Percentiles rank a stretch among this genome's conserved stretches.
These are phyloP conservation scores for Rosalia funebris DNA, from an alignment of 2,888 invertebrate genomes.

Conservation along the genomic window DNA sequence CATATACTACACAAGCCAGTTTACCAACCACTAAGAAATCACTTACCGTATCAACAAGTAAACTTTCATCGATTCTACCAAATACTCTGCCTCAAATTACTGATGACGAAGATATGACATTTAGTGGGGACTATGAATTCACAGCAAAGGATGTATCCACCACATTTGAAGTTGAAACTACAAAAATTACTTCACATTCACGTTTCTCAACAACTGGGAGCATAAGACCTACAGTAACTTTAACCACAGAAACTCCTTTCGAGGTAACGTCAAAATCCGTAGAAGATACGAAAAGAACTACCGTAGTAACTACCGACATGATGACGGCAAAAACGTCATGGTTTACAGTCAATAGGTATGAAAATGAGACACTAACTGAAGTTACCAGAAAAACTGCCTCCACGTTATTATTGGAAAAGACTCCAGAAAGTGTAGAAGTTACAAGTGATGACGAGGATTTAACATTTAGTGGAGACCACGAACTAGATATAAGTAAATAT, in stretches of 20 bases:
- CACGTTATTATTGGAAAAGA: background rate
- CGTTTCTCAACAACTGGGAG: too few species aligned
- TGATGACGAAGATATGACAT: too few species aligned
- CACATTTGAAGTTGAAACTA: too few species aligned
- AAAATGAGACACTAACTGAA: too few species aligned
- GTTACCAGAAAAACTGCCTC: background rate
- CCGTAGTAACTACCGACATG: background rate
- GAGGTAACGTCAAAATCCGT: background rate
- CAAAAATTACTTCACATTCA: too few species aligned
- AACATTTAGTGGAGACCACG: slow-evolving; percentile 10
- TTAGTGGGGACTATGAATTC: too few species aligned
- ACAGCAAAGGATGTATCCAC: too few species aligned
- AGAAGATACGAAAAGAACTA: background rate
- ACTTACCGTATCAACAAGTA: background rate
- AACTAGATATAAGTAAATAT: background rate
- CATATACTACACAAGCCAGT: background rate
- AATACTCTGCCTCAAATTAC: background rate
- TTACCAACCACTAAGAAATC: background rate
- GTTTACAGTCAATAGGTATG: too few species aligned
- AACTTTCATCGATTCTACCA: background rate
- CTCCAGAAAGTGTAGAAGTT: too few species aligned
- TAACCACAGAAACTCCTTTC: too few species aligned
- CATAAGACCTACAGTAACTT: too few species aligned
- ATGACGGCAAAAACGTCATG: background rate
- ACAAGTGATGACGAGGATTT: slow-evolving; percentile 19